phyloP scores from a whole-genome alignment of 2,888 invertebrate genomes.

The Anthophora plumipes region DNA sequence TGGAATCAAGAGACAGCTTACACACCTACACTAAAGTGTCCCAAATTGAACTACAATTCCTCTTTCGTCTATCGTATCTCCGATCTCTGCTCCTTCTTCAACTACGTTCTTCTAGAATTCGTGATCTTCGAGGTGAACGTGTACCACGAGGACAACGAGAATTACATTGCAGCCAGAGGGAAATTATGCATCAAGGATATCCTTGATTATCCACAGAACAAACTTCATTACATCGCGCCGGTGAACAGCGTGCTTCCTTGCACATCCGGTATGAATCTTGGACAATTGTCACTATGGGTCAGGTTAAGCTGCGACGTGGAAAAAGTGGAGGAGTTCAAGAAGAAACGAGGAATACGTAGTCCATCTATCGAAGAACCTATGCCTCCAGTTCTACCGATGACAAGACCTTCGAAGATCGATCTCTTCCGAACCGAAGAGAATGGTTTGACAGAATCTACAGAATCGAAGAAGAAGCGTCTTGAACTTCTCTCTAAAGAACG shows the following conservation, averaged over 20 bases:
- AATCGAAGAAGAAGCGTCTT: no score
- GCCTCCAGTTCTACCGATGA: neutral
- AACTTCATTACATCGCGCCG: slow-evolving; percentile 75
- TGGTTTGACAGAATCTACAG: neutral
- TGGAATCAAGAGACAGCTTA: slow-evolving; percentile 73
- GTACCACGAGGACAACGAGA: slow-evolving; percentile 52
- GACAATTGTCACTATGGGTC: slow-evolving; percentile 78
- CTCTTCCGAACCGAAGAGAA: neutral
- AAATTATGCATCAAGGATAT: slow-evolving; percentile 76
- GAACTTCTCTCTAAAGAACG: no score
- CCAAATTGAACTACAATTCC: slow-evolving; percentile 76
- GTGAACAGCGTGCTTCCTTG: slow-evolving; percentile 69
- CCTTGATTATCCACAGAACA: slow-evolving; percentile 79
- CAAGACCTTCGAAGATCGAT: no score
- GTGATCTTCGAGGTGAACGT: slow-evolving; percentile 74
- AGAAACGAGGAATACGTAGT: slow-evolving; percentile 42
- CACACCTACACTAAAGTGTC: slow-evolving; percentile 71
- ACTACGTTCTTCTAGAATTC: slow-evolving; percentile 66
- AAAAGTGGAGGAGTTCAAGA: slow-evolving; percentile 73
- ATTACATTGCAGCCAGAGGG: slow-evolving; percentile 70
- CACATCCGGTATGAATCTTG: slow-evolving; percentile 68
- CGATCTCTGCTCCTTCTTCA: slow-evolving; percentile 74
- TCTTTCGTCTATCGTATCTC: slow-evolving; percentile 77
- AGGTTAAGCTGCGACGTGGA: slow-evolving; percentile 76
- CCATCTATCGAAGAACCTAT: neutral